Evolutionary conservation across 2,888 invertebrate genomes (phyloP).

Genomic region (Suillia variegata): DNA sequence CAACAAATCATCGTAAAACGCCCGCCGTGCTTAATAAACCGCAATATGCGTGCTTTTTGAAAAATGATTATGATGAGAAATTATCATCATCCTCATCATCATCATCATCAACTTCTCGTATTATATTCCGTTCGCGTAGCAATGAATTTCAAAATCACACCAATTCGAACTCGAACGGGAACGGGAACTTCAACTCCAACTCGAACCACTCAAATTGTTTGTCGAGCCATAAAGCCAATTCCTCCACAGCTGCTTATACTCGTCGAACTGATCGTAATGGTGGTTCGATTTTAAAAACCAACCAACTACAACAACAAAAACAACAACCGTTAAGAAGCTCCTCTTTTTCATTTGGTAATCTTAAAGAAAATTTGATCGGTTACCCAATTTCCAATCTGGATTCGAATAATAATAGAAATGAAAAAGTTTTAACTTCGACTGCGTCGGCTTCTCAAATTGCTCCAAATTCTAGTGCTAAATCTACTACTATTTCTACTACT

Average conservation of each 20-base stretch:
- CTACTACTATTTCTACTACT: neutral
- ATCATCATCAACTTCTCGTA: too few relatives aligned
- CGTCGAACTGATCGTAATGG: too few relatives aligned
- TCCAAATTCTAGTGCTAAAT: slow-evolving; percentile 3
- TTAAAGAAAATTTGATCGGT: too few relatives aligned
- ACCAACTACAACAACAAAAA: too few relatives aligned
- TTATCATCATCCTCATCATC: too few relatives aligned
- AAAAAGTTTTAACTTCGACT: too few relatives aligned
- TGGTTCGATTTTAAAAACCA: too few relatives aligned
- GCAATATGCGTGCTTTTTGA: slow-evolving; percentile 55
- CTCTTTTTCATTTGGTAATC: slow-evolving; percentile 23
- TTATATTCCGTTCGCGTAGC: slow-evolving; percentile 34
- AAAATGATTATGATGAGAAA: slow-evolving; percentile 34
- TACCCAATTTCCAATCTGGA: neutral
- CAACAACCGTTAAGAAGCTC: too few relatives aligned
- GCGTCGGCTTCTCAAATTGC: too few relatives aligned
- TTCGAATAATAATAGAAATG: slow-evolving; percentile 15
- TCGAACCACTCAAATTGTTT: too few relatives aligned
- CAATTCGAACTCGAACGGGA: neutral
- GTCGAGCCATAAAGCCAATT: slow-evolving; percentile 1
- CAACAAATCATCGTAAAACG: slow-evolving; percentile 31
- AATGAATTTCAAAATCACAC: slow-evolving; percentile 33
- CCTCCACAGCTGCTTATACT: neutral
- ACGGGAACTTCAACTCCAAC: neutral
- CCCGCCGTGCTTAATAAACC: slow-evolving; percentile 51